Conservation (phyloP, 2,797 vertebrate species). For the Vespertilio murinus region DNA sequence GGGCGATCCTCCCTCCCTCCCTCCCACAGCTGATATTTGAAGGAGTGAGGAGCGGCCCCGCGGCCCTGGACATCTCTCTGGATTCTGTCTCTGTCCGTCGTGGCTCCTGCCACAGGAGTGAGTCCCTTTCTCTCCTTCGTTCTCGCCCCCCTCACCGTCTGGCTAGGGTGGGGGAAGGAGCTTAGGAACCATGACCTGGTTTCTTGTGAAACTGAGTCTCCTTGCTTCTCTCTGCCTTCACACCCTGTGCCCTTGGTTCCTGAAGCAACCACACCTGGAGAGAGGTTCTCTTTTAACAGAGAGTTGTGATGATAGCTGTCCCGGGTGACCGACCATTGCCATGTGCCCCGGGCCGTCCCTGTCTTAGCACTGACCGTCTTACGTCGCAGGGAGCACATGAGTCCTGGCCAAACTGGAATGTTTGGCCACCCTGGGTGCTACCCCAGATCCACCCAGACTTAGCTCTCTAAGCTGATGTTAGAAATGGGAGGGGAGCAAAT, state of each 20-base stretch:
- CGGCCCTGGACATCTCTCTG: conserved; percentile 86
- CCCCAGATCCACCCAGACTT: neutral
- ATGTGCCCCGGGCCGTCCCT: neutral
- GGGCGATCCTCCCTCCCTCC: neutral
- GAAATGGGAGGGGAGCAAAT: neutral
- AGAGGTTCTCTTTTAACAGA: neutral
- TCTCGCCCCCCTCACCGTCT: neutral
- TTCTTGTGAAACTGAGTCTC: neutral
- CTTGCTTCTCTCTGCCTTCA: neutral
- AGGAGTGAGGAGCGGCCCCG: conserved; percentile 79
- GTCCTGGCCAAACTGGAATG: neutral
- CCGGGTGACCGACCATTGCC: neutral
- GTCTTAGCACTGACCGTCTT: neutral
- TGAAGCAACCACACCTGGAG: neutral
- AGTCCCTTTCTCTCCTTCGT: conserved; percentile 43
- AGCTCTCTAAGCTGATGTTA: neutral
- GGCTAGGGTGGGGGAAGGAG: too few species aligned
- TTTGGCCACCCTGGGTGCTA: neutral
- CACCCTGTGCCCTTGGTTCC: neutral
- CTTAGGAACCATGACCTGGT: neutral
- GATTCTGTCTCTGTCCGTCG: conserved; percentile 87
- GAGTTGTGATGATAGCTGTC: neutral
- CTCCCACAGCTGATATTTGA: conserved; percentile 84
- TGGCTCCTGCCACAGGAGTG: conserved; percentile 86
- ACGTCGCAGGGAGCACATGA: neutral